Conservation (phyloP, 2,797 vertebrate species). For the Microhierax caerulescens region DNA sequence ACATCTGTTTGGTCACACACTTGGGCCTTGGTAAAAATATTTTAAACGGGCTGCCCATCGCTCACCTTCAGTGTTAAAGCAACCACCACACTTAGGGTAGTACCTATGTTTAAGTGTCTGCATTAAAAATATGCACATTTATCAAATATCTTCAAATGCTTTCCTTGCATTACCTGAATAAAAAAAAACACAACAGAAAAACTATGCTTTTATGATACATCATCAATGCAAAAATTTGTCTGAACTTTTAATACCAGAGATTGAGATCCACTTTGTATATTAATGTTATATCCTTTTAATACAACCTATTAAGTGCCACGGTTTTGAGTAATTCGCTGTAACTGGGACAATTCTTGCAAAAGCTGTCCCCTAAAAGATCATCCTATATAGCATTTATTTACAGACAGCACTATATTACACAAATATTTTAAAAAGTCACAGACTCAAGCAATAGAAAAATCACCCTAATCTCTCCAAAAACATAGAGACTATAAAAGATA, state of each 20-base stretch:
- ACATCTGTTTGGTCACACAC: background rate
- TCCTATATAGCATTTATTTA: background rate
- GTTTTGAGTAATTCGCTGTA: background rate
- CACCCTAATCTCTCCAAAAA: background rate
- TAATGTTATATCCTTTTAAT: background rate
- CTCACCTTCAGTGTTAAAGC: background rate
- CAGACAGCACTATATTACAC: background rate
- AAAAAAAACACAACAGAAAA: background rate
- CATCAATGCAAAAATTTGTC: background rate
- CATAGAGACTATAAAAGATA: background rate
- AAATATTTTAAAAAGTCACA: background rate
- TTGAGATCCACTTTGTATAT: background rate
- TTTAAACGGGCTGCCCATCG: background rate
- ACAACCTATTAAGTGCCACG: background rate
- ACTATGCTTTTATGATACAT: background rate
- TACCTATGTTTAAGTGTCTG: background rate
- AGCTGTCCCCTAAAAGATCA: background rate
- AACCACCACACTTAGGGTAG: background rate
- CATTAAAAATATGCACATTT: background rate
- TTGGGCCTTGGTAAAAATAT: background rate
- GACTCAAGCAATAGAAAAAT: slow-evolving; percentile 1
- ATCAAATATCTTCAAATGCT: background rate
- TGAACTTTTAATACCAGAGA: background rate
- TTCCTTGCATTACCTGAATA: background rate
- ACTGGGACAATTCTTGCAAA: background rate